phyloP scores from a whole-genome alignment of 2,888 invertebrate species.

The Rhaphigaster nebulosa region DNA sequence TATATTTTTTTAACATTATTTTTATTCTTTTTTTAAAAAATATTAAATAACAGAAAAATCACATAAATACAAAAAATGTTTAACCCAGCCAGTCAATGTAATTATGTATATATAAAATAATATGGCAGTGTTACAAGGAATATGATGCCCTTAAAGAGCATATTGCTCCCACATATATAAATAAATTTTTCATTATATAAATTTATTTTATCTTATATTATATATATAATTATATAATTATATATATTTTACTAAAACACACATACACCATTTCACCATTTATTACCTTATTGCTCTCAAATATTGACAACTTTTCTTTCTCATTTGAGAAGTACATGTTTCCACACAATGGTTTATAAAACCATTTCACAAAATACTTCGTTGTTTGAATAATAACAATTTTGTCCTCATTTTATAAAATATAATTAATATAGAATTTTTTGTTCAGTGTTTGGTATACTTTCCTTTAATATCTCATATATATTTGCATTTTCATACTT shows the following conservation, averaged over 20 bases:
- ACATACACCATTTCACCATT: constrained; percentile 53
- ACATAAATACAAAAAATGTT: constrained; percentile 52
- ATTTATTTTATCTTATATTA: constrained; percentile 55
- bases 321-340: constrained; percentile 54
- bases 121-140: constrained; percentile 63
- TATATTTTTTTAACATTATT: constrained; percentile 44
- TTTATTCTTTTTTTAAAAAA: constrained; percentile 22
- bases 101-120: constrained; percentile 61
- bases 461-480: neutral
- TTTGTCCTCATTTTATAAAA: constrained; percentile 54
- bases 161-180: constrained; percentile 59
- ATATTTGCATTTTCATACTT: neutral
- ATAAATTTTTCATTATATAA: constrained; percentile 58
- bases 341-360: constrained; percentile 47
- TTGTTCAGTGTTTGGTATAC: constrained; percentile 7
- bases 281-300: constrained; percentile 59
- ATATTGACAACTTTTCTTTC: constrained; percentile 59
- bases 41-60: constrained; percentile 54
- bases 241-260: constrained; percentile 50
- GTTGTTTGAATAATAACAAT: constrained; percentile 58
- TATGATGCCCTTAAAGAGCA: constrained; percentile 56
- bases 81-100: constrained; percentile 58
- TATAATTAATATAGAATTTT: neutral
- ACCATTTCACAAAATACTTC: constrained; percentile 55
- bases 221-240: constrained; percentile 44